Conservation (phyloP, 2,113 vertebrate genomes). For the Pogona vitticeps region DNA sequence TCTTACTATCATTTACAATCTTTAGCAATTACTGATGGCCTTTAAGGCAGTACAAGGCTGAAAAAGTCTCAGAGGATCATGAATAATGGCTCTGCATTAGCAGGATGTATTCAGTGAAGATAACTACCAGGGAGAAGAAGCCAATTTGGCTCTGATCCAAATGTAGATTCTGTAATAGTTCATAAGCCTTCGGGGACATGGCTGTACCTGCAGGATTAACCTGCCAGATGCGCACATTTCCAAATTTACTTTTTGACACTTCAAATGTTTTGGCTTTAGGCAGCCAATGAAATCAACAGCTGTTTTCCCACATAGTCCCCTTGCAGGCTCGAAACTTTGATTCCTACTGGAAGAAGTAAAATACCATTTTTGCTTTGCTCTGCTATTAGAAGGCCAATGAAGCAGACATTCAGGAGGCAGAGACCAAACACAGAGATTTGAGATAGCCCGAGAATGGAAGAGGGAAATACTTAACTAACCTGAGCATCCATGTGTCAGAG, state of each 20-base stretch:
- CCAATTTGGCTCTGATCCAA: not conserved
- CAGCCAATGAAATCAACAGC: conserved; percentile 3
- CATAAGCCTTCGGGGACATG: conserved; percentile 21
- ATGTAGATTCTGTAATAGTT: conserved; percentile 27
- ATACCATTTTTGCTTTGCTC: not conserved
- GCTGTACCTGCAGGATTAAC: conserved; percentile 27
- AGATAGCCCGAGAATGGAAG: too few relatives aligned
- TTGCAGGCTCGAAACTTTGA: not conserved
- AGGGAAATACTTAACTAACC: too few relatives aligned
- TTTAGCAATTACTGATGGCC: conserved; percentile 22
- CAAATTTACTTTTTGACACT: conserved; percentile 35
- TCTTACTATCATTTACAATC: conserved; percentile 31
- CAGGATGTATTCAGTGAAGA: not conserved
- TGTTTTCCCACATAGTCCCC: not conserved
- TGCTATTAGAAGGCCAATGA: not conserved
- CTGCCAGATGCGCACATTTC: conserved; percentile 29
- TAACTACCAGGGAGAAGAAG: conserved; percentile 9
- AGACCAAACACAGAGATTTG: too few relatives aligned
- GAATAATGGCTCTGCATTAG: not conserved
- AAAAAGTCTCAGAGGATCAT: conserved; percentile 23
- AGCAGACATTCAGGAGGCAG: too few relatives aligned
- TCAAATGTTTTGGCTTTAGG: conserved; percentile 19
- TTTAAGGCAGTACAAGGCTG: conserved; percentile 21
- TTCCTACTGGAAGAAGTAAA: conserved; percentile 5
- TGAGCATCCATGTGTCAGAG: too few relatives aligned